Conservation (phyloP, 2,797 vertebrate genomes). For the Coendou prehensilis region DNA sequence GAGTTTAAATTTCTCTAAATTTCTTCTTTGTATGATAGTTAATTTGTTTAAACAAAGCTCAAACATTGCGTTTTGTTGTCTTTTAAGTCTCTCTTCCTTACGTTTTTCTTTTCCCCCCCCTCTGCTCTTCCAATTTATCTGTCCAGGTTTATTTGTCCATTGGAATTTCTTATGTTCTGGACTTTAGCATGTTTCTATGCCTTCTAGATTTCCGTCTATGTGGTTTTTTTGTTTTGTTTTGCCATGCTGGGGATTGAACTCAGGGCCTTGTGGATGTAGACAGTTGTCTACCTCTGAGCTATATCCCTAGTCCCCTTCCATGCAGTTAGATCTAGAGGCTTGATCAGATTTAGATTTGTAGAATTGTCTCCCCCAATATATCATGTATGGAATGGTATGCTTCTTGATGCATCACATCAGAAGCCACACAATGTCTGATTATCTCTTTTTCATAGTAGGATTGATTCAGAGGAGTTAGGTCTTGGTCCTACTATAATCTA, state of each 20-base stretch:
- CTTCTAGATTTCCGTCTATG: background rate
- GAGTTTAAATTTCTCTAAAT: background rate
- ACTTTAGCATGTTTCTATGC: background rate
- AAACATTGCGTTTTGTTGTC: background rate
- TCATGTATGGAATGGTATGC: background rate
- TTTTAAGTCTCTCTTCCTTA: background rate
- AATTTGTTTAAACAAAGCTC: conserved; percentile 26
- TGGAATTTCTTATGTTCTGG: background rate
- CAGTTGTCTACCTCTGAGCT: background rate
- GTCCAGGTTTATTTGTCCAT: background rate
- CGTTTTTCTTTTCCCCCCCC: background rate
- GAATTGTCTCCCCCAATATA: background rate
- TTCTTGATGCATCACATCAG: background rate
- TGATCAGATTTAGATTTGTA: background rate
- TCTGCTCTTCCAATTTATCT: background rate
- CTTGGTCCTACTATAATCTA: background rate
- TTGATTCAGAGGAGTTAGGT: background rate
- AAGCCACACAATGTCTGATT: background rate
- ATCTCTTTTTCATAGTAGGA: background rate
- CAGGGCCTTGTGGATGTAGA: background rate
- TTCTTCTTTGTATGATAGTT: background rate
- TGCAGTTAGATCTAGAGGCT: background rate
- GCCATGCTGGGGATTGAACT: background rate
- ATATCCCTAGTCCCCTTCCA: background rate
- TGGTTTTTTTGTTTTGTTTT: background rate